Base-by-base conservation (phyloP, 2,797 vertebrate species). In the Phataginus tetradactyla region DNA sequence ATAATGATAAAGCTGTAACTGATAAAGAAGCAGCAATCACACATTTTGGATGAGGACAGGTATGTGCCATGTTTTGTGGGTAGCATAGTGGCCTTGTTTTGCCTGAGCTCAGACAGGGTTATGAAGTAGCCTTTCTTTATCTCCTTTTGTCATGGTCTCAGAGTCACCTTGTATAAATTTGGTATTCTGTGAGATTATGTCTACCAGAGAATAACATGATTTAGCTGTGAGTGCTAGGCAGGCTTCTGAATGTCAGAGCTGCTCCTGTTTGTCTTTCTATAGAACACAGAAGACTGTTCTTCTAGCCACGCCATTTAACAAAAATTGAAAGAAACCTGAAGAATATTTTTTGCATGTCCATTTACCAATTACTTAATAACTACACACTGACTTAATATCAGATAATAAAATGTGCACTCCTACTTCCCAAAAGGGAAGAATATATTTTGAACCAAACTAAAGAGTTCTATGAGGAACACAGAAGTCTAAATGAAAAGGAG, bases 401-500 rank as follows among this genome's bases (percentile, higher is more conserved):
- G n/a, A 75, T 25, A 87, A 88, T 55, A 79, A 88, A 90, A 84
- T 86, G 27, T 78, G 94, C 63, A 59, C 25, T 91, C 20, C 27
- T 37, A 42, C 63, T 95, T 81, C 64, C 27, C 42, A 92, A 64
- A 37, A 51, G 61, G 14, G 53, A 96, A 90, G 55, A 66, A 59
- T 29, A 94, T 21, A 80, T 18, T 85, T 27, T 61, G 57, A 86
- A 86, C 10, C 74, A 81, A 88, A 95, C 18, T 75, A 92, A 64
- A 94, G 55, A 84, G 80, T 78, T 94, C 37, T 87, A n/a, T 51
- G 51, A 63, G 15, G 18, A 95, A 93, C 25, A 45, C 7, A 96
- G 59, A 97, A 81, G 39, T 64, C 74, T 92, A 86, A 95, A 86
- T 23, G 37, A 74, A 92, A 92, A 83, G 42, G 55, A 81, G 13